phyloP scores from a whole-genome alignment of 2,113 vertebrate genomes.

The Hirundichthys speculiger region DNA sequence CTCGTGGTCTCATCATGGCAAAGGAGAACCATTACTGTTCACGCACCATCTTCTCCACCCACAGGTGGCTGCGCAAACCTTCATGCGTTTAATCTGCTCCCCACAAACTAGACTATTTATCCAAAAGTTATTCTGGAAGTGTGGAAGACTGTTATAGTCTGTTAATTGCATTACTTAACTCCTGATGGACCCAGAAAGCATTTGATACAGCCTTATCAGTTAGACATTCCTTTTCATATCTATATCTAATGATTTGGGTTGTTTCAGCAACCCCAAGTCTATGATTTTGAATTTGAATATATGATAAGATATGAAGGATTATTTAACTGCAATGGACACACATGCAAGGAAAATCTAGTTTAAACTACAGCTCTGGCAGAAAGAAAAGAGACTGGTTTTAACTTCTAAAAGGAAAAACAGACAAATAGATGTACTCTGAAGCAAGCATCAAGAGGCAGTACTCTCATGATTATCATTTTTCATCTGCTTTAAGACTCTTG shows the following conservation, averaged over 20 bases:
- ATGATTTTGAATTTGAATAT: no score
- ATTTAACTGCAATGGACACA: constrained; percentile 28
- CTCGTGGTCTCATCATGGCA: constrained; percentile 47
- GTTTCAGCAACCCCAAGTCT: no score
- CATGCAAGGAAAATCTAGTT: constrained; percentile 38
- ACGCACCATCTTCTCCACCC: constrained; percentile 19
- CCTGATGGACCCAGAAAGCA: no score
- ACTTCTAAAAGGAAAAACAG: constrained; percentile 63
- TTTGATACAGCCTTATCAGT: no score
- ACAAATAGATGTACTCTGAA: constrained; percentile 62
- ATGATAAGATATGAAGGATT: constrained; percentile 14
- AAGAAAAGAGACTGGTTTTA: constrained; percentile 50
- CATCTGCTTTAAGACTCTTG: constrained; percentile 67
- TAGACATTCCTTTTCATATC: constrained; percentile 41
- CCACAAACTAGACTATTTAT: no score
- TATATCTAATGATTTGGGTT: no score
- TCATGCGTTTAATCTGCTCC: no score
- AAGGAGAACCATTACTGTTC: constrained; percentile 33
- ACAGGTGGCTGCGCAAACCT: no score
- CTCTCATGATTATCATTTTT: constrained; percentile 69
- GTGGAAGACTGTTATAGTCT: no score
- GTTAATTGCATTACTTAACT: no score
- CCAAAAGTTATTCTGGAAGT: no score
- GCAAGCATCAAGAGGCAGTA: constrained; percentile 57
- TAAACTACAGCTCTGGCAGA: constrained; percentile 27